Evolutionary conservation across 2,113 vertebrate genomes (phyloP), one percentile per base, ranked within the genome.

Genomic region (Coracopsis vasa): DNA sequence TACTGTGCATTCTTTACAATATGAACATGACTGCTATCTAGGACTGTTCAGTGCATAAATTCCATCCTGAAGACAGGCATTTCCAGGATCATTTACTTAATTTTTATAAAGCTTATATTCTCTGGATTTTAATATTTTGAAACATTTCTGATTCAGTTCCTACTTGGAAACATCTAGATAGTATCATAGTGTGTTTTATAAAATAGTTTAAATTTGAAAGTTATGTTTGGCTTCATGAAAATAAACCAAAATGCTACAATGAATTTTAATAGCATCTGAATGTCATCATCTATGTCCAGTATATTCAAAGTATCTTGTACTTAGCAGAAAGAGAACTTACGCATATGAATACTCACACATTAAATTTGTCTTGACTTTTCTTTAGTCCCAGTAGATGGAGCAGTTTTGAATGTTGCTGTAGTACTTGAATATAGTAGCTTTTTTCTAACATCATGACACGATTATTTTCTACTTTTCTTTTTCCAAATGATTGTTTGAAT

Each of bases 381-480:
- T 70, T 27, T 94, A 64, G 48, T 94, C 78, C 89, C 96, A 97
- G 85, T 96, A 97, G 94, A 81, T 97, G 87, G 96, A 96, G 91
- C 94, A 95, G 31, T 97, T 98, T 83, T 85, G 65, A 97, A 93
- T 90, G 79, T 82, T 97, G 84, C 60, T 89, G 37, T 51, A 75
- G 48, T 48, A 86, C 62, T 89, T 93, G 37, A 80, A 89, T 78
- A 42, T 47, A 91, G 66, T 93, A 16, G 21, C 53, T 74, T 92
- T 84, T 79, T 67, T 25, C 35, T 54, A 67, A 80, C 58, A 71
- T 79, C 47, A 13, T 70, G 24, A 37, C 75, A 84, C 84, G 86
- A 88, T 50, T 81, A 64, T 80, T 75, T 80, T 51, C 41, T 87
- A 8, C 50, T 81, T 64, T 87, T 83, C 17, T 81, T 85, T 80